Base-by-base conservation (phyloP, 2,888 invertebrate species). In the Cecidostiba fungosa region DNA sequence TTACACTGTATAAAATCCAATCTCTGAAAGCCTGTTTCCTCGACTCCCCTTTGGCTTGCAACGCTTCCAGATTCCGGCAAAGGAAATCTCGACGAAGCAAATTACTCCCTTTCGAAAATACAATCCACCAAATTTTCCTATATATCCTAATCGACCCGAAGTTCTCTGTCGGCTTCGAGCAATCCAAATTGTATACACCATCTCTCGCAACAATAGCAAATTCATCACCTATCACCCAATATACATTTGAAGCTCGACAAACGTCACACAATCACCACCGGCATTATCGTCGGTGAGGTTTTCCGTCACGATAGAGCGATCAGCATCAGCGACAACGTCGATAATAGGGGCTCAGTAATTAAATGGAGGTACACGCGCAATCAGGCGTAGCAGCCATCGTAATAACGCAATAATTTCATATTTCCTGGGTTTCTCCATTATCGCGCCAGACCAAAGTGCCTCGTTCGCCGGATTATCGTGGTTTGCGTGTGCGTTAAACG, bases 391-490 rank as follows among this genome's bases (percentile, higher is more conserved):
- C 66, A n/a, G 10, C 62, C 32, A 32, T 47, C n/a, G 70, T 32
- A 70, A 77, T 76, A 59, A 14, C 66, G 16, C 29, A 50, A 50
- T 69, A 82, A 74, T 77, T 82, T 74, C 6, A 23, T 54, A 47
- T 50, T 32, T 14, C 79, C 3, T 54, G 26, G 23, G 12, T 39
- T 19, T 47, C 26, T 76, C 69, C 32, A 82, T 77, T 82, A 82
- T 70, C 70, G 36, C 32, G 36, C 50, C 8, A n/a, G n/a, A n/a
- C n/a, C 43, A 39, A 72, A 77, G 77, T 83, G 70, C 39, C 77
- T 62, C 83, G n/a, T 83, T 77, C 16, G 72, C 43, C 66, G 59
- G 77, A 83, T 83, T 83, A 77, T 77, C 82, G 59, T 32, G 14
- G 70, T 23, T 54, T 14, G 77, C 39, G 76, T 29, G 76, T 39